Base-by-base conservation (phyloP, 2,113 vertebrate genomes). In the Chelonoidis abingdonii region DNA sequence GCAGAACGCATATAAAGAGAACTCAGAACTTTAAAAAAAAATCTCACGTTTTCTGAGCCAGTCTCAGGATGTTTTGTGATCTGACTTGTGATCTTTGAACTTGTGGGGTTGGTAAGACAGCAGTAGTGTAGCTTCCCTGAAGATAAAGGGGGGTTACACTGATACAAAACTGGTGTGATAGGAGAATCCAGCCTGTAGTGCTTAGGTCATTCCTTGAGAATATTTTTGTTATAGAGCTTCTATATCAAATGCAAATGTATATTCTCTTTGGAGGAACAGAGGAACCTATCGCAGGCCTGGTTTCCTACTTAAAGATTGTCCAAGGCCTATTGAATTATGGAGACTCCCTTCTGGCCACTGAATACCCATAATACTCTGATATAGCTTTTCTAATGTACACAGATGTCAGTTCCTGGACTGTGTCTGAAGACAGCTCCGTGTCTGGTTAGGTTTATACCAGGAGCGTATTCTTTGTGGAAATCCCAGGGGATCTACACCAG, bases 241-340 rank as follows among this genome's bases (percentile, higher is more conserved):
- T 85, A 90, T 88, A 91, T 89, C 88, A 89, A 96, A 96, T 44
- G 3, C 94, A 89, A 91, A 72, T 54, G 86, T 89, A 76, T 56
- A 84, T 2, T 82, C 44, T 21, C 65, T 12, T 87, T 91, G 93
- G 88, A 94, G 84, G 91, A 97, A 83, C 91, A 94, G 94, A 95
- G 94, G 84, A 96, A 94, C 92, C 84, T 1, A 17, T 91, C 95
- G 93, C 96, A 97, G 96, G 59, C 75, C 90, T 79, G 79, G 94
- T 96, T 97, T 93, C 95, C 97, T 97, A 81, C 97, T 97, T 93
- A 83, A 94, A n/a, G 65, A 69, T 69, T 92, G 81, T 95, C 96
- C 90, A 93, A 90, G 96, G 92, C 90, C 95, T 31, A 76, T 16
- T 95, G 93, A 10, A 27, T 57, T 76, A 35, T 56, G 89, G 78